A percentile compares a stretch with the other conserved stretches of the same genome.
Evolutionary conservation across 2,113 vertebrate species (phyloP).

Genomic region (Sardina pilchardus): DNA sequence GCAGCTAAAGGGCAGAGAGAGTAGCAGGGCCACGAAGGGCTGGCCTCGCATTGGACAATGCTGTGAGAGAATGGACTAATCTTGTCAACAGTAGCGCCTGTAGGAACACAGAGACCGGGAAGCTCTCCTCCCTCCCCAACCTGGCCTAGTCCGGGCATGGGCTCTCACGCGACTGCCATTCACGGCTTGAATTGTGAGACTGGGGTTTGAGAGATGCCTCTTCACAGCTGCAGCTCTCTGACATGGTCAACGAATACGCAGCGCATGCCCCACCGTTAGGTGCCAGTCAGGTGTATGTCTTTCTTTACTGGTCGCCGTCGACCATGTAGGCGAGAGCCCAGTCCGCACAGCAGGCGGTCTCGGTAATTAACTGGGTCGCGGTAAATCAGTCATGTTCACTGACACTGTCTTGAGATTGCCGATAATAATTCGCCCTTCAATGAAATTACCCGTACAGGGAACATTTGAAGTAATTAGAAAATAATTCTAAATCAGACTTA

Average conservation of each 20-base stretch:
- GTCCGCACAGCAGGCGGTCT: slow-evolving; percentile 1
- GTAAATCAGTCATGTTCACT: slow-evolving; percentile 10
- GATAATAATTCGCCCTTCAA: slow-evolving; percentile 9
- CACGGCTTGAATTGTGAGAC: neutral
- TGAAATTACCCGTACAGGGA: slow-evolving; percentile 67
- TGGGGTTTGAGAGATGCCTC: neutral
- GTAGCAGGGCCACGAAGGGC: slow-evolving; percentile 64
- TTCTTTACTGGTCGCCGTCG: neutral
- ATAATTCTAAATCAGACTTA: slow-evolving; percentile 90
- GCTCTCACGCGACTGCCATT: neutral
- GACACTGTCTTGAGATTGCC: neutral
- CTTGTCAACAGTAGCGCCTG: neutral
- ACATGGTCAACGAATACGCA: neutral
- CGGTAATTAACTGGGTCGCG: neutral
- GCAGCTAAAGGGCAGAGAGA: slow-evolving; percentile 65
- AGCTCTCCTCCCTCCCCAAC: neutral
- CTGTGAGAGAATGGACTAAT: slow-evolving; percentile 53
- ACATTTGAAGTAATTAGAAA: slow-evolving; percentile 92
- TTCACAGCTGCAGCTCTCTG: neutral
- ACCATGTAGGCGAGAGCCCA: neutral
- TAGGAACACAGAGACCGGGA: neutral
- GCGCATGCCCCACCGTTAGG: neutral
- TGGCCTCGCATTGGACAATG: slow-evolving; percentile 38
- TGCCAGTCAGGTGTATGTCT: neutral
- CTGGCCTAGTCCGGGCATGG: neutral